Percentiles rank a stretch among this genome's conserved stretches.
These are phyloP conservation scores for Nebria salina DNA, from an alignment of 2,888 invertebrate genomes.

Conservation along the genomic window DNA sequence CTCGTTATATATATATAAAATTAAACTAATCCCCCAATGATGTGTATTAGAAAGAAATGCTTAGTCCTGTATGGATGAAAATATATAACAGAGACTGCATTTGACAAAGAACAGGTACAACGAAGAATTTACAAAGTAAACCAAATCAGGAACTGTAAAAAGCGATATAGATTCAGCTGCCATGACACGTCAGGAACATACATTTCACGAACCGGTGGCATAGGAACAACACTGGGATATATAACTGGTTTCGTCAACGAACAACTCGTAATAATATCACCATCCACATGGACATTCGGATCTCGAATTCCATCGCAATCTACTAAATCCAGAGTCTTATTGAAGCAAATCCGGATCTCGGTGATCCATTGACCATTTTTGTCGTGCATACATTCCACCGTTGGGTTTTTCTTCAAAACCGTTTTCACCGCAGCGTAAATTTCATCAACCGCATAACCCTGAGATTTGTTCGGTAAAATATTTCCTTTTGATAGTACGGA, in stretches of 20 bases:
- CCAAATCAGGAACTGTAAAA: slow-evolving; percentile 71
- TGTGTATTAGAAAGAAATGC: no score
- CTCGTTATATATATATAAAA: neutral
- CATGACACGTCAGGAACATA: slow-evolving; percentile 46
- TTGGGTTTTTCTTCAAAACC: slow-evolving; percentile 68
- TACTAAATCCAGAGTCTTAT: slow-evolving; percentile 70
- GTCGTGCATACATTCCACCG: slow-evolving; percentile 71
- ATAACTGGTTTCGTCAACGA: slow-evolving; percentile 64
- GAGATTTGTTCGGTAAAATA: slow-evolving; percentile 67
- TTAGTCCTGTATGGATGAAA: no score
- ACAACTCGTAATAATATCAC: slow-evolving; percentile 70
- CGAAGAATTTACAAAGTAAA: slow-evolving; percentile 65
- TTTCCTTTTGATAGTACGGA: slow-evolving; percentile 66
- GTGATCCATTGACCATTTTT: slow-evolving; percentile 69
- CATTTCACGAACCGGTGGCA: slow-evolving; percentile 51
- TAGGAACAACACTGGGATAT: slow-evolving; percentile 67
- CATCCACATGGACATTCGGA: slow-evolving; percentile 52
- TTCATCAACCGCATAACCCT: slow-evolving; percentile 62
- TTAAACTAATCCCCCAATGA: neutral
- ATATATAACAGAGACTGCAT: neutral
- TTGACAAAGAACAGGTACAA: neutral
- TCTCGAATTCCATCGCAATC: slow-evolving; percentile 71
- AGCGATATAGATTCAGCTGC: slow-evolving; percentile 67
- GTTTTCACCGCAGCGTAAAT: slow-evolving; percentile 67
- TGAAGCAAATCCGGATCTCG: slow-evolving; percentile 80